Conservation (phyloP, 1,140 invertebrate genomes). For the Tetramorium alpestre region DNA sequence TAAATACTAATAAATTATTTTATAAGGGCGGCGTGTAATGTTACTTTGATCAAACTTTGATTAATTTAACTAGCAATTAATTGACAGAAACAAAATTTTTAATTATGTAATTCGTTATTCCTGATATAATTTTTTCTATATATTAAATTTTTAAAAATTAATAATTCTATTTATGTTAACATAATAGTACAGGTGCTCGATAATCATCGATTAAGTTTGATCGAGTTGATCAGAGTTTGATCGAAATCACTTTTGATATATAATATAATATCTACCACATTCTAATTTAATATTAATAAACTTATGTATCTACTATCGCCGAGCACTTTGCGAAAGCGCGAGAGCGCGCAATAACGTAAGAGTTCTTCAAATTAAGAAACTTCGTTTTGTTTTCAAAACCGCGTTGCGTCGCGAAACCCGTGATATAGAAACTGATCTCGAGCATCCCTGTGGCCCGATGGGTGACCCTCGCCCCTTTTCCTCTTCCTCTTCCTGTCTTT, state of each 20-base stretch:
- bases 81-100: too few species aligned
- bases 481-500: not conserved
- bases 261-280: not conserved
- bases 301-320: not conserved
- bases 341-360: not conserved
- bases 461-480: not conserved
- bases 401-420: not conserved
- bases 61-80: too few species aligned
- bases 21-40: not conserved
- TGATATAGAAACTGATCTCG: slow-evolving; percentile 18
- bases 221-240: not conserved
- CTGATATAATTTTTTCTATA: too few species aligned
- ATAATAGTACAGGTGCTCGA: too few species aligned
- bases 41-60: not conserved
- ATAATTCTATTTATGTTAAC: too few species aligned
- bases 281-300: not conserved
- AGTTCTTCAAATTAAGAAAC: slow-evolving; percentile 33
- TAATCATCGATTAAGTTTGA: not conserved
- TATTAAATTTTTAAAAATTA: too few species aligned
- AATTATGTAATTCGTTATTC: too few species aligned
- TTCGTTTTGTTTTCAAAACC: slow-evolving; percentile 29
- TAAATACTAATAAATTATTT: not conserved
- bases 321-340: not conserved
- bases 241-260: not conserved
- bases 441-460: not conserved